These are phyloP conservation scores for Dasysyrphus tricinctus DNA, from an alignment of 2,888 invertebrate species.

Conservation along the genomic window DNA sequence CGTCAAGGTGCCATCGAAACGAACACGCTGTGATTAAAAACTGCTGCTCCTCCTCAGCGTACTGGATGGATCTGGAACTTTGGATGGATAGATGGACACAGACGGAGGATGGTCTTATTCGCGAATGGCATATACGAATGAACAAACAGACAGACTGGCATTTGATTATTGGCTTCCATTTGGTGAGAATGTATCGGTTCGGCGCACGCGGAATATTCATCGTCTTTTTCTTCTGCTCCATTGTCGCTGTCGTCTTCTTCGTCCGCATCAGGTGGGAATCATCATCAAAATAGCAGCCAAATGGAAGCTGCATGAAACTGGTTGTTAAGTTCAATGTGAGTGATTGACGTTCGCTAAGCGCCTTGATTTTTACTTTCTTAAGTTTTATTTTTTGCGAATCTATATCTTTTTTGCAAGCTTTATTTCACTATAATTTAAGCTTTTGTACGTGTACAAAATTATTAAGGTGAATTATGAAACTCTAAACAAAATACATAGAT, in stretches of 20 bases:
- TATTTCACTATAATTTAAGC: background rate
- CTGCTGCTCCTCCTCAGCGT: slow-evolving; percentile 70
- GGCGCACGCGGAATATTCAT: slow-evolving; percentile 72
- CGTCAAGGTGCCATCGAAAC: slow-evolving; percentile 78
- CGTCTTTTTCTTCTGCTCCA: slow-evolving; percentile 22
- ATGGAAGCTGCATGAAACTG: slow-evolving; percentile 67
- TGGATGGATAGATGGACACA: slow-evolving; percentile 52
- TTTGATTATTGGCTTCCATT: slow-evolving; percentile 84
- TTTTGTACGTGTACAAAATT: background rate
- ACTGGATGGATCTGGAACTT: slow-evolving; percentile 39
- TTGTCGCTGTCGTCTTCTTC: slow-evolving; percentile 38
- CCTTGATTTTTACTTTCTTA: slow-evolving; percentile 11
- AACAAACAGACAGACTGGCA: slow-evolving; percentile 79
- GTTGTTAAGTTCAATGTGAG: slow-evolving; percentile 60
- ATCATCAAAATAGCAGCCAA: slow-evolving; percentile 70
- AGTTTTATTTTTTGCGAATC: slow-evolving; percentile 8
- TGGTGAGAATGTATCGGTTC: slow-evolving; percentile 72
- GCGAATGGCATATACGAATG: slow-evolving; percentile 73
- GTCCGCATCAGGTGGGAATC: slow-evolving; percentile 66
- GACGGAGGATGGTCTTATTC: slow-evolving; percentile 69
- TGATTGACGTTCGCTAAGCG: slow-evolving; percentile 49
- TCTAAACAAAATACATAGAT: too few species aligned
- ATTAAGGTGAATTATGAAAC: background rate
- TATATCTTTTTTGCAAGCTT: background rate
- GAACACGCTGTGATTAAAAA: slow-evolving; percentile 78